These are phyloP conservation scores for Colostygia pectinataria DNA, from an alignment of 2,888 invertebrate genomes.

Conservation along the genomic window DNA sequence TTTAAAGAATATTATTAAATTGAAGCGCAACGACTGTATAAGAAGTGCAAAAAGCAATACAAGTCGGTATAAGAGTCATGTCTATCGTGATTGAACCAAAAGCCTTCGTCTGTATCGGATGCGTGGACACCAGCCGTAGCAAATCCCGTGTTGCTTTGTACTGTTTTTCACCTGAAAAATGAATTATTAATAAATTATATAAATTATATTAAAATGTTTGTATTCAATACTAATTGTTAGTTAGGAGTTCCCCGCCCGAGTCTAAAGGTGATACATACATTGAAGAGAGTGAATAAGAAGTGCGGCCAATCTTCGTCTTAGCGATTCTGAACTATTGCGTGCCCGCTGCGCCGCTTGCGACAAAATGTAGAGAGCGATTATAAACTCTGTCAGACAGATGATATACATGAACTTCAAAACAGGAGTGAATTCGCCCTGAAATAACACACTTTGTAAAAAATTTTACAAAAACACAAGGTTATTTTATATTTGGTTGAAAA, in stretches of 20 bases:
- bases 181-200: no score
- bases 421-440: constrained; percentile 30
- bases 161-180: constrained; percentile 39
- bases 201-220: no score
- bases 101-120: constrained; percentile 42
- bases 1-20: constrained; percentile 24
- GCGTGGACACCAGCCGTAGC: constrained; percentile 44
- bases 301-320: constrained; percentile 40
- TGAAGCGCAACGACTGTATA: constrained; percentile 58
- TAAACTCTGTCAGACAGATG: constrained; percentile 30
- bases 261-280: constrained; percentile 36
- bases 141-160: constrained; percentile 47
- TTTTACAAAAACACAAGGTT: no score
- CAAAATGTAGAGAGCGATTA: constrained; percentile 38
- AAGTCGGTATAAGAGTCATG: constrained; percentile 54
- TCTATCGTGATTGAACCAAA: constrained; percentile 47
- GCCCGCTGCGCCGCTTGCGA: constrained; percentile 43
- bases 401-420: constrained; percentile 16
- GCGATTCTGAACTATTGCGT: constrained; percentile 36
- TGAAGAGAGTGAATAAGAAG: constrained; percentile 38
- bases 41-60: constrained; percentile 50
- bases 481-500: no score
- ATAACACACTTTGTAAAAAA: not conserved
- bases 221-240: no score
- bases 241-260: no score